Conservation (phyloP, 1,140 invertebrate species). For the Sesamia nonagrioides region DNA sequence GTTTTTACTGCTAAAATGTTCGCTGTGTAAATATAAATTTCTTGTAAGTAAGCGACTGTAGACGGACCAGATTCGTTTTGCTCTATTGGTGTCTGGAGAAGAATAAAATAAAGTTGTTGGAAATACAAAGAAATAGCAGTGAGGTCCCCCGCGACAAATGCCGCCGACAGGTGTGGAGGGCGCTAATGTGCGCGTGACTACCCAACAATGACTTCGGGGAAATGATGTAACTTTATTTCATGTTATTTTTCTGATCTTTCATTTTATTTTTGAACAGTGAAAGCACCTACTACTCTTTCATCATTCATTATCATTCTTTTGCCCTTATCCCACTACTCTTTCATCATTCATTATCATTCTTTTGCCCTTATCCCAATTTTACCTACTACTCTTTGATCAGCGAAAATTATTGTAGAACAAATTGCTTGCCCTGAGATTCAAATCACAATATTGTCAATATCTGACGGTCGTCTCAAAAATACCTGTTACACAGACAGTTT, state of each 20-base stretch:
- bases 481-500: no score
- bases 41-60: neutral
- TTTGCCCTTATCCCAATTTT: neutral
- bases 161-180: conserved; percentile 68
- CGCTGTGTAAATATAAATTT: conserved; percentile 4
- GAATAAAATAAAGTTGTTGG: conserved; percentile 71
- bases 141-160: conserved; percentile 69
- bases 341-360: neutral
- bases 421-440: neutral
- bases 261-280: neutral
- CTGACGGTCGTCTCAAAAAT: no score
- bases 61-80: conserved; percentile 53
- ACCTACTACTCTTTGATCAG: neutral
- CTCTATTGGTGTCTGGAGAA: conserved; percentile 56
- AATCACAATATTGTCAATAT: neutral
- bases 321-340: neutral
- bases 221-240: conserved; percentile 59
- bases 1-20: neutral
- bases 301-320: no score
- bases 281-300: neutral
- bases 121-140: conserved; percentile 71
- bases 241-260: conserved; percentile 43
- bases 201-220: conserved; percentile 66
- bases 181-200: conserved; percentile 67
- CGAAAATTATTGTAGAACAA: neutral